Conservation (phyloP, 2,113 vertebrate species). For the Proteles cristata region DNA sequence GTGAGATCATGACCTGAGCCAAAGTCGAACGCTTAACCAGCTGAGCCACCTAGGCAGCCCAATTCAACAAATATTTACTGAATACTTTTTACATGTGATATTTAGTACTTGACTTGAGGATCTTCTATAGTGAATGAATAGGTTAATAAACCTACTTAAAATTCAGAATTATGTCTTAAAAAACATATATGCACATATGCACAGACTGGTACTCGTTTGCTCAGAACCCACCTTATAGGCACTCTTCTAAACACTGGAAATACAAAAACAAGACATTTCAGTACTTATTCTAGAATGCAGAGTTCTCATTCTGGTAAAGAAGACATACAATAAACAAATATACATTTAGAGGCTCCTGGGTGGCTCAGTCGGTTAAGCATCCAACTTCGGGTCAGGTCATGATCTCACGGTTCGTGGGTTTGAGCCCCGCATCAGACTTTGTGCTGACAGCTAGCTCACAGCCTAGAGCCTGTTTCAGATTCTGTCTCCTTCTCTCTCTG, state of each 20-base stretch:
- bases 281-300: neutral
- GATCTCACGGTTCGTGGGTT: too few relatives aligned
- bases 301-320: neutral
- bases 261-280: neutral
- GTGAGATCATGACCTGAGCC: too few relatives aligned
- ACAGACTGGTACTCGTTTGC: neutral
- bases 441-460: too few relatives aligned
- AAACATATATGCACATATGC: neutral
- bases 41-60: too few relatives aligned
- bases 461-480: too few relatives aligned
- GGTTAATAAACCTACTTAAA: neutral
- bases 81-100: neutral
- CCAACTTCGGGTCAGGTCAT: too few relatives aligned
- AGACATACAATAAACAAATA: neutral
- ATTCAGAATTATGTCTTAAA: neutral
- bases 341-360: neutral
- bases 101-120: neutral
- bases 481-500: too few relatives aligned
- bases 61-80: conserved; percentile 28
- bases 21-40: too few relatives aligned
- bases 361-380: too few relatives aligned
- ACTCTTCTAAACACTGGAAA: neutral
- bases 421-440: too few relatives aligned
- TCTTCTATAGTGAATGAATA: neutral
- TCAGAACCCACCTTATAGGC: neutral